phyloP scores from a whole-genome alignment of 2,113 vertebrate genomes.

The Toxotes jaculatrix region DNA sequence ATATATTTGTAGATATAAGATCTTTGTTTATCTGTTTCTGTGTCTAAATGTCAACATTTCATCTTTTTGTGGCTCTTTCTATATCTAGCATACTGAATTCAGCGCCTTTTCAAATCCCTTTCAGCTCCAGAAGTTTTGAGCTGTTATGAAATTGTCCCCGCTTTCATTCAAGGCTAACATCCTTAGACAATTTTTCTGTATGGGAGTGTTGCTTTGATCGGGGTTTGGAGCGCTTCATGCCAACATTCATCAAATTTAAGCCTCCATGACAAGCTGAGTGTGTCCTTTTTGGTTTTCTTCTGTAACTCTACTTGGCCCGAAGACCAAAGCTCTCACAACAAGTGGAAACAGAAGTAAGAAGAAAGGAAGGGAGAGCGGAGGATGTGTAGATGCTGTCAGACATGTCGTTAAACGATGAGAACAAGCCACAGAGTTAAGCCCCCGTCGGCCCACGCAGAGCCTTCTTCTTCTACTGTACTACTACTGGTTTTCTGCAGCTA shows the following conservation, averaged over 20 bases:
- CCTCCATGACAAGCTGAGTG: slow-evolving; percentile 33
- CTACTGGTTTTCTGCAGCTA: neutral
- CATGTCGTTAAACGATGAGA: slow-evolving; percentile 49
- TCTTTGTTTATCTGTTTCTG: neutral
- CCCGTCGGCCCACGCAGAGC: slow-evolving; percentile 1
- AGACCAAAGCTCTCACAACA: slow-evolving; percentile 25
- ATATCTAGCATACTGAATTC: slow-evolving; percentile 7
- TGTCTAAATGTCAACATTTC: rapidly evolving
- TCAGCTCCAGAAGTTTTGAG: slow-evolving; percentile 17
- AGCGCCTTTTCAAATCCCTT: slow-evolving; percentile 28
- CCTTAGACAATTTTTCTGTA: slow-evolving; percentile 19
- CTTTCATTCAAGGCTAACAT: slow-evolving; percentile 41
- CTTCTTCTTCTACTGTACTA: neutral
- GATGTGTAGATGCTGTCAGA: slow-evolving; percentile 36
- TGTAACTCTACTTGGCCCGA: slow-evolving; percentile 31
- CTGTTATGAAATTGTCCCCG: slow-evolving; percentile 19
- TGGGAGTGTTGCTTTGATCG: slow-evolving; percentile 38
- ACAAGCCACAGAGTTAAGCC: slow-evolving; percentile 48
- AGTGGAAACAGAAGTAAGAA: slow-evolving; percentile 41
- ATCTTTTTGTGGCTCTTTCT: neutral
- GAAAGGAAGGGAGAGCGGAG: slow-evolving; percentile 18
- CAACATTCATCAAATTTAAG: slow-evolving; percentile 39
- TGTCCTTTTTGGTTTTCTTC: slow-evolving; percentile 3
- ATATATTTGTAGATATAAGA: neutral
- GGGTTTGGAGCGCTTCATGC: neutral